Base-by-base conservation (phyloP, 2,113 vertebrate genomes). In the Gobio gobio region DNA sequence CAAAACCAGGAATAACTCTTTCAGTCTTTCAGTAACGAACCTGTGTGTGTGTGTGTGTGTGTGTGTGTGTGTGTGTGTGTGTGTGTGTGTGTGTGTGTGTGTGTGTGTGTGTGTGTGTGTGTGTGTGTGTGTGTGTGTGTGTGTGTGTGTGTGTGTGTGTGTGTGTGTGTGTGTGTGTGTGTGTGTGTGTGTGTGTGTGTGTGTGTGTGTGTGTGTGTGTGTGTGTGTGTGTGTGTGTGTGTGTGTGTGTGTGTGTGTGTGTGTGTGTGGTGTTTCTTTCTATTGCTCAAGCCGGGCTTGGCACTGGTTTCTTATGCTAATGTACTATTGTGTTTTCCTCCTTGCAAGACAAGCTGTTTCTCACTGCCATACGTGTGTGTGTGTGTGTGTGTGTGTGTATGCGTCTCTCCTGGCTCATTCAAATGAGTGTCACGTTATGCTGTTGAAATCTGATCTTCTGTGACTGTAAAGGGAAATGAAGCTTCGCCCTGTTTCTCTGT, bases 361-460 rank as follows among this genome's bases (percentile, higher is more conserved):
- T 74, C 36, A 47, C 9, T 74, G 68, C 10, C 8, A 2, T 59
- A 3, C 2, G 58, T 58, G 77, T 43, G 66, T 70, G 47, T 76
- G 68, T 10, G 49, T 36, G 36, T 64, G 40, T 61, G 43, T 59
- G 20, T 80, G 22, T 70, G 29, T 70, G 40, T 70, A 13, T 29
- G 54, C 14, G 1, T 87, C 85, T 90, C 83, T 83, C 73, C 88
- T 63, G 13, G 49, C 79, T 86, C 58, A 82, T 64, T 82, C 18
- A 49, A 20, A 61, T 49, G 36, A 77, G 80, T 14, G 22, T 24
- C 56, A 66, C 40, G 40, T 83, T 78, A 51, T 13, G n/a, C 72
- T n/a, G 29, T 20, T 43, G 36, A 61, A 79, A 79, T 63, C 14
- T 61, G 77, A 79, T 22, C 77, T 63, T 36, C 29, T 79, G 77